Evolutionary conservation across 2,888 invertebrate species (phyloP), one percentile per base, ranked within the genome.

Genomic region (Scaptomyza caliginosa): DNA sequence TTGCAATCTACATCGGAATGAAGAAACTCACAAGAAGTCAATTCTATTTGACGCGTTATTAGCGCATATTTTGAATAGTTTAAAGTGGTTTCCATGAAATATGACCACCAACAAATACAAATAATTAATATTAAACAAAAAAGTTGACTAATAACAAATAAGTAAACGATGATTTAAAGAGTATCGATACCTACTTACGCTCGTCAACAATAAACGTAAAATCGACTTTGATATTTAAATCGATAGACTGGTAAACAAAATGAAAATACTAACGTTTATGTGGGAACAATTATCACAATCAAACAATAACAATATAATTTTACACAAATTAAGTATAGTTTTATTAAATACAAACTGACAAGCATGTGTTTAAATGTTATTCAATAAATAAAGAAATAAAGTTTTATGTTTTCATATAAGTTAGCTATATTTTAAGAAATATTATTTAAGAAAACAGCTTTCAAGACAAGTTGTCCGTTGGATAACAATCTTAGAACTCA

Each of bases 51-150:
- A 19, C 70, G 69, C 50, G 40, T 60, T 3, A 79, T 46, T 21
- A 86, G 60, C 42, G 87, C 87, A 77, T 73, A 86, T 74, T 85
- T 84, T 10, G 66, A 60, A 49, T 57, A 39, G 28, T 52, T 52
- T 10, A 24, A 6, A 43, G 54, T 55, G 19, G 32, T 59, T 55
- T 77, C 77, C 77, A 77, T 77, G 26, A 42, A 69, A 74, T 43
- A 50, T 16, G 55, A 67, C 24, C 17, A 48, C 32, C 34, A 68
- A 54, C 39, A 58, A 42, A 59, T 16, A 42, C 17, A 50, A 70
- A 70, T 8, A 62, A 40, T 16, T 28, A 45, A 49, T 55, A 55
- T 38, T 49, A 21, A 74, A 74, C n/a, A 57, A 74, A 13, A 74
- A 72, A 64, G 43, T 39, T 45, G 40, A 58, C 65, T 48, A 74